Conservation (phyloP, 2,888 invertebrate species). For the Bedellia somnulentella region DNA sequence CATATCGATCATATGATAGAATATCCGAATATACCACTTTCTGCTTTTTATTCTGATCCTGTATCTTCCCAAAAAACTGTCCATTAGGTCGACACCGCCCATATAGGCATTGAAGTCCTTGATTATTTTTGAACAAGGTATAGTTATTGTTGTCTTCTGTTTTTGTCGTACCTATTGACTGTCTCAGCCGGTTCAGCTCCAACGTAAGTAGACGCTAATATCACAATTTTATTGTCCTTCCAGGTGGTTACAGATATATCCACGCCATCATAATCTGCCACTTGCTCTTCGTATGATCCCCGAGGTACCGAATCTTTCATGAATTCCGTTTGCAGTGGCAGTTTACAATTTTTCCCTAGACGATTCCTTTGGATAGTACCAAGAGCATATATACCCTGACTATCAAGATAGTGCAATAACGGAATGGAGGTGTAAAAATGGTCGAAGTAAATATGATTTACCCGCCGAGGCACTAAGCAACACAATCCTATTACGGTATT, state of each 20-base stretch:
- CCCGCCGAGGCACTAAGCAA: not conserved
- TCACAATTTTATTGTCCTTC: slow-evolving; percentile 14
- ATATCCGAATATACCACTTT: slow-evolving; percentile 9
- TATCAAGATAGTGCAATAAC: not conserved
- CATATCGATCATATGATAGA: slow-evolving; percentile 8
- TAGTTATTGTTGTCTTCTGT: too few relatives aligned
- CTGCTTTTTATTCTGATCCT: slow-evolving; percentile 6
- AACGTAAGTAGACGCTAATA: slow-evolving; percentile 11
- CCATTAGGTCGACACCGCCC: slow-evolving; percentile 11
- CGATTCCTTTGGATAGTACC: slow-evolving; percentile 1
- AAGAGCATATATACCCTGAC: not conserved
- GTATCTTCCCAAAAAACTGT: slow-evolving; percentile 8
- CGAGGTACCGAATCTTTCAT: not conserved
- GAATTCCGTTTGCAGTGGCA: not conserved
- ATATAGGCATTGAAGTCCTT: slow-evolving; percentile 11
- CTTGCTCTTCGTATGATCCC: slow-evolving; percentile 4
- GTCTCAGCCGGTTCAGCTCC: slow-evolving; percentile 17
- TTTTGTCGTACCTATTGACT: slow-evolving; percentile 19
- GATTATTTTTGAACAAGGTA: too few relatives aligned
- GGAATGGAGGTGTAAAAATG: slow-evolving; percentile 1
- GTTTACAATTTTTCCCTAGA: not conserved
- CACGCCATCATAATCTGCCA: slow-evolving; percentile 5
- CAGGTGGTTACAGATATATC: slow-evolving; percentile 9
- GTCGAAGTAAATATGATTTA: too few relatives aligned
- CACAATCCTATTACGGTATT: slow-evolving; percentile 8